These are phyloP conservation scores for Drosophila auraria DNA, from an alignment of 1,140 invertebrate genomes.

Conservation along the genomic window DNA sequence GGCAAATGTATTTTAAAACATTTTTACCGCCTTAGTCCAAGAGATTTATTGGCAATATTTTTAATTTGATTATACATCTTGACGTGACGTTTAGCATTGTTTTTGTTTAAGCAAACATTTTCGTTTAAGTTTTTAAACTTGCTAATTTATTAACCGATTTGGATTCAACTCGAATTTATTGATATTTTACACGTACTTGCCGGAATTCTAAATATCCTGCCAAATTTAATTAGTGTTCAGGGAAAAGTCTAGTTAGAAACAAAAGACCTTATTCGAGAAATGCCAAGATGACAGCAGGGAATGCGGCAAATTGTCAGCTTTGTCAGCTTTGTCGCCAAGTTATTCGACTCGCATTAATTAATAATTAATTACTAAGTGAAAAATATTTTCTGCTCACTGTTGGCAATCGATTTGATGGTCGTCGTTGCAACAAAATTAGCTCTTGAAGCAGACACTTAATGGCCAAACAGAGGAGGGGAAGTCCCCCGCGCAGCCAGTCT, in stretches of 20 bases:
- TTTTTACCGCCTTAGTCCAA: not conserved
- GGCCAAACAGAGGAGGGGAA: not conserved
- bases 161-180: not conserved
- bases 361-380: slow-evolving; percentile 69
- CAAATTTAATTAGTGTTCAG: not conserved
- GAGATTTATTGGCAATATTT: slow-evolving; percentile 34
- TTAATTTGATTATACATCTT: slow-evolving; percentile 27
- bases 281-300: slow-evolving; percentile 12
- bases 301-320: slow-evolving; percentile 57
- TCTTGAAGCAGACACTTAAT: slow-evolving; percentile 21
- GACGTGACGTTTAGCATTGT: slow-evolving; percentile 17
- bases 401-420: slow-evolving; percentile 64
- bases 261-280: slow-evolving; percentile 20
- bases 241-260: not conserved
- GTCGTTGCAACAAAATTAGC: slow-evolving; percentile 28
- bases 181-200: slow-evolving; percentile 1
- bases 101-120: not conserved
- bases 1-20: slow-evolving; percentile 17
- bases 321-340: slow-evolving; percentile 56
- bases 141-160: slow-evolving; percentile 1
- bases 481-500: slow-evolving; percentile 2
- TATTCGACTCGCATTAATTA: slow-evolving; percentile 69
- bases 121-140: slow-evolving; percentile 10
- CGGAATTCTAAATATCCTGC: too few species aligned
- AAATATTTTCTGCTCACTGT: slow-evolving; percentile 41